Base-by-base conservation (phyloP, 2,888 invertebrate genomes). In the Embidobia sp. region DNA sequence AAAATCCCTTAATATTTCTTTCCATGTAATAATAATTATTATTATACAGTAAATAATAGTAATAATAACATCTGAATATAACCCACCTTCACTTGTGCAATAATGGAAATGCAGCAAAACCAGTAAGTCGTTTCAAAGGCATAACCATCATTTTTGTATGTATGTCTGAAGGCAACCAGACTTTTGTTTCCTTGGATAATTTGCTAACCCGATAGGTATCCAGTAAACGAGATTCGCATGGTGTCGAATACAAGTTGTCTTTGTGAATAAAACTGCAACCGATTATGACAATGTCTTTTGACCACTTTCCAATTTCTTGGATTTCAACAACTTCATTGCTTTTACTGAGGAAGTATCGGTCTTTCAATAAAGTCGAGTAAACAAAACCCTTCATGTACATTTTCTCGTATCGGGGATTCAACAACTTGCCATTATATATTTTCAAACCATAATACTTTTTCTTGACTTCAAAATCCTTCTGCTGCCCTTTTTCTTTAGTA, bases 31-130 rank as follows among this genome's bases (percentile, higher is more conserved):
- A n/a, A n/a, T n/a, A n/a, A n/a, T n/a, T n/a, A n/a, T n/a, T n/a
- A n/a, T n/a, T n/a, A n/a, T n/a, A n/a, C n/a, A n/a, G n/a, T n/a
- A n/a, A n/a, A n/a, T n/a, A n/a, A n/a, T n/a, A n/a, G n/a, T n/a
- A n/a, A n/a, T n/a, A n/a, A n/a, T n/a, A n/a, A n/a, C n/a, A n/a
- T n/a, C n/a, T n/a, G n/a, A n/a, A n/a, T n/a, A n/a, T n/a, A 22
- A 22, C 26, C 6, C 26, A 29, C 35, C 15, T 35, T 35, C 7
- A 35, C 2, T 35, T 35, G 11, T 35, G 31, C 10, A 31, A 31
- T 10, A 31, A 31, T n/a, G 31, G 31, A 31, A n/a, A 31, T 35
- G 35, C 35, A 13, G 35, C 35, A 13, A 35, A 35, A 35, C 2
- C 15, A 1, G 2, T 15, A 1, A 3, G 13, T 5, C 11, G 35